phyloP scores from a whole-genome alignment of 2,888 invertebrate species.

The Salticus scenicus region DNA sequence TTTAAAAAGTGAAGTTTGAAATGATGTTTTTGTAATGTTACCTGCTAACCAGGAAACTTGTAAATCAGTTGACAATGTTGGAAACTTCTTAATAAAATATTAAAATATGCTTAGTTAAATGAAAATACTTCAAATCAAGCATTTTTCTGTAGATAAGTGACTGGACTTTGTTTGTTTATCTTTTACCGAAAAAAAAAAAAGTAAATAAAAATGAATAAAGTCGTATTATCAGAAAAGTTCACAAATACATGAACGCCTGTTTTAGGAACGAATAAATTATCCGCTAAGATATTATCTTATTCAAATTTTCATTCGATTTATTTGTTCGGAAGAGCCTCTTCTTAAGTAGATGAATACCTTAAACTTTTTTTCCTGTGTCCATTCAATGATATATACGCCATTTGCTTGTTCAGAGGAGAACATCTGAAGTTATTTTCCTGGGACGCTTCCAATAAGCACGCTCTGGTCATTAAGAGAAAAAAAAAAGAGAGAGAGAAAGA shows the following conservation, averaged over 20 bases:
- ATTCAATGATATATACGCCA: constrained; percentile 9
- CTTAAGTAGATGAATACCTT: constrained; percentile 9
- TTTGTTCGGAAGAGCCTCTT: neutral
- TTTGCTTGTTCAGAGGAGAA: constrained; percentile 6
- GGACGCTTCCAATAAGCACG: constrained; percentile 6
- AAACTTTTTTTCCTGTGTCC: neutral
- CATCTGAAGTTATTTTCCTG: constrained; percentile 14
- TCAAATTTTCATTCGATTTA: neutral
- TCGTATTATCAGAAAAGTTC: neutral
- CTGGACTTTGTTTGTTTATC: no score
- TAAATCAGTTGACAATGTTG: no score
- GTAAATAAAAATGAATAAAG: no score
- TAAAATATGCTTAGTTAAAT: no score
- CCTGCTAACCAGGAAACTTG: no score
- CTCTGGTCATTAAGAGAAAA: neutral
- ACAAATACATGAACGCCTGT: neutral
- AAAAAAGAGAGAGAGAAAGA: neutral
- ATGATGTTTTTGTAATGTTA: no score
- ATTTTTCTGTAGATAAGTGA: no score
- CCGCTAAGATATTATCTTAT: neutral
- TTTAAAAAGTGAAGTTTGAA: no score
- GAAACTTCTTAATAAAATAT: no score
- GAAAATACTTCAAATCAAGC: no score
- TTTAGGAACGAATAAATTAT: neutral
- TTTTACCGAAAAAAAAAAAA: neutral